Base-by-base conservation (phyloP, 2,113 vertebrate species). In the Pseudopipra pipra region DNA sequence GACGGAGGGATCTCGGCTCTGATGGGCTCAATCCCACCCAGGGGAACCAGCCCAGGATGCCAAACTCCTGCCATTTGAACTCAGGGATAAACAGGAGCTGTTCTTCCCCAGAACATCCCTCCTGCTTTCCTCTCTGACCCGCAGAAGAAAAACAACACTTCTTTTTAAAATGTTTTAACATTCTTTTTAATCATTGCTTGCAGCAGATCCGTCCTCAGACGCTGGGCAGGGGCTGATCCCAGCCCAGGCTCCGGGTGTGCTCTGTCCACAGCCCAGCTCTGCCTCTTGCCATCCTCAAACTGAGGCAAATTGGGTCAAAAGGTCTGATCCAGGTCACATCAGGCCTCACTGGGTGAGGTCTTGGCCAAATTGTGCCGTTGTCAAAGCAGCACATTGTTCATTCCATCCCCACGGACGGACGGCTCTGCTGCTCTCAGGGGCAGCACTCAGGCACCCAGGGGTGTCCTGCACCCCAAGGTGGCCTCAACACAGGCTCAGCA, bases 201-300 rank as follows among this genome's bases (percentile, higher is more conserved):
- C 43, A 63, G 73, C 37, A n/a, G 80, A 33, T 16, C 54, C 56
- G 41, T 61, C 58, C 35, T 61, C 67, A 59, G 56, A 35, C 24
- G 3, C 44, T 20, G 47, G 5, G 0, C 0, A 51, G 25, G 31
- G 39, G 51, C 49, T 71, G 87, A 79, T 35, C 9, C 39, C 52
- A 81, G 25, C 31, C 9, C 39, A 33, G 56, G 23, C 20, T 79
- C 41, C 17, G 2, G 0, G 7, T 2, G 1, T 28, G n/a, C 11
- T 51, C 28, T 23, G 21, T 30, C 35, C 39, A 28, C 55, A 78
- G 62, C 54, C 12, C 2, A 2, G 12, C 11, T 80, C 24, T 23
- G 22, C 13, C 67, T 73, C 87, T 89, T 74, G 21, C 39, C 61
- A 20, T 21, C 22, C 46, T 70, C 35, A 62, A 62, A 90, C 54